These are phyloP conservation scores for Nomia melanderi DNA, from an alignment of 1,140 invertebrate species.

Conservation along the genomic window DNA sequence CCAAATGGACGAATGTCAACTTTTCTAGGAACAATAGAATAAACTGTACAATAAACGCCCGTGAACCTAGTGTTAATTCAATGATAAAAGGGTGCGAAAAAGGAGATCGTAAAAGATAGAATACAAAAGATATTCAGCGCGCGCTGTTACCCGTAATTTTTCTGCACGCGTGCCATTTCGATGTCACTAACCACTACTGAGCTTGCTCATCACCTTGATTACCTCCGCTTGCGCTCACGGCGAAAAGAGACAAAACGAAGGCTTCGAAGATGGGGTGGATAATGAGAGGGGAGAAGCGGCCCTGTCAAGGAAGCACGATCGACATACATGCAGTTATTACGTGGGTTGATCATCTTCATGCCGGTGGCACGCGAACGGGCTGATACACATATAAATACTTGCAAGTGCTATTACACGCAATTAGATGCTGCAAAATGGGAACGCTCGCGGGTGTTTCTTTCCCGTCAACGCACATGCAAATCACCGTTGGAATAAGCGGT, in stretches of 20 bases:
- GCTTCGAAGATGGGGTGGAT: not conserved
- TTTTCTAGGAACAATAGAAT: too few species aligned
- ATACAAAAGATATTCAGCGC: constrained; percentile 6
- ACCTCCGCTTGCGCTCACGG: not conserved
- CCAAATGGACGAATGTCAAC: too few species aligned
- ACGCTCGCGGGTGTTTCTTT: constrained; percentile 17
- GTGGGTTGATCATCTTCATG: not conserved
- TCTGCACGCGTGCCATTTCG: constrained; percentile 23
- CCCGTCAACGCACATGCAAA: not conserved
- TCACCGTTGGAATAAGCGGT: not conserved
- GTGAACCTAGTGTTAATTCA: too few species aligned
- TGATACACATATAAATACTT: constrained; percentile 36
- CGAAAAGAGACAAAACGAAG: constrained; percentile 16
- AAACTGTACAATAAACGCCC: too few species aligned
- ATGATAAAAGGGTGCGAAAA: too few species aligned
- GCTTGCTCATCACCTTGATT: constrained; percentile 3
- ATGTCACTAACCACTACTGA: constrained; percentile 14
- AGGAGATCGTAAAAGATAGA: not conserved
- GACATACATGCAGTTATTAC: constrained; percentile 10
- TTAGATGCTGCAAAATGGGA: constrained; percentile 50
- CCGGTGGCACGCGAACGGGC: constrained; percentile 18
- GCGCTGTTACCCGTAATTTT: not conserved
- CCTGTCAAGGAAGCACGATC: not conserved
- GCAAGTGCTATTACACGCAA: constrained; percentile 44
- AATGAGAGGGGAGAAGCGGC: not conserved